These are phyloP conservation scores for Apogon hyalosoma DNA, from an alignment of 2,797 vertebrate genomes.

Conservation along the genomic window DNA sequence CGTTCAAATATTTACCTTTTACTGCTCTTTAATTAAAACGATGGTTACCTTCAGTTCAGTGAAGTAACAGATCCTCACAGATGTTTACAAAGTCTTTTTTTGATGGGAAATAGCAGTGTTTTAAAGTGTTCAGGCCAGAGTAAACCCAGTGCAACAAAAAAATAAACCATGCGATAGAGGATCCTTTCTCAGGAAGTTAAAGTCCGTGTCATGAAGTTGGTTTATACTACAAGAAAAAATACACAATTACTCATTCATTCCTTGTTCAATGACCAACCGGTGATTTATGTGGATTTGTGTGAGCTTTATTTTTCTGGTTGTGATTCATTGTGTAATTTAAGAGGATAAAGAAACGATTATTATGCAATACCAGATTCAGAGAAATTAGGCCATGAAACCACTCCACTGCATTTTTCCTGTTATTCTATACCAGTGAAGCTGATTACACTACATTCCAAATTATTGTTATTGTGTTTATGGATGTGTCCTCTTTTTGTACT, in stretches of 20 bases:
- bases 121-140: neutral
- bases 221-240: no score
- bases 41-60: neutral
- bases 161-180: neutral
- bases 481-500: neutral
- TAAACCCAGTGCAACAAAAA: neutral
- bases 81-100: neutral
- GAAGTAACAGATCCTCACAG: neutral
- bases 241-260: no score
- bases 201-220: neutral
- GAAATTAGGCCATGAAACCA: neutral
- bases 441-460: no score
- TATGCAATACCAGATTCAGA: slow-evolving; percentile 25
- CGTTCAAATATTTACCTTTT: neutral
- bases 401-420: neutral
- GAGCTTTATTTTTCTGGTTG: slow-evolving; percentile 7
- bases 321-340: slow-evolving; percentile 16
- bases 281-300: neutral
- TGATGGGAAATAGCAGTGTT: neutral
- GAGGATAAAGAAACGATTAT: neutral
- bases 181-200: neutral
- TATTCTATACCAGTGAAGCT: no score
- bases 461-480: slow-evolving; percentile 3
- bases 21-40: neutral
- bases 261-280: neutral